These are phyloP conservation scores for Zaprionus gabonicus DNA, from an alignment of 1,140 invertebrate genomes.

Conservation along the genomic window DNA sequence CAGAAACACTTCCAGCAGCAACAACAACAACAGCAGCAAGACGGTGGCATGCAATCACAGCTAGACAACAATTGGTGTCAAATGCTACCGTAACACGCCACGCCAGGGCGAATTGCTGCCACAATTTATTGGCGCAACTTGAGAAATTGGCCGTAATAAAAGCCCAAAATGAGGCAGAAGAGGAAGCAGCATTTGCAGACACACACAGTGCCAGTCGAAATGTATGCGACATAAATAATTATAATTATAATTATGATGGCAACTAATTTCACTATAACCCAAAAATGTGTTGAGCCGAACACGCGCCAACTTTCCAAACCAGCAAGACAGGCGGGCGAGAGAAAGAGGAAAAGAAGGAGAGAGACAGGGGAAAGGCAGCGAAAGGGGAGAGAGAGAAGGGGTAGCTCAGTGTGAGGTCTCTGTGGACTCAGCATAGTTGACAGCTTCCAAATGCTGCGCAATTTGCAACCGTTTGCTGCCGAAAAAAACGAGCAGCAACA, in stretches of 20 bases:
- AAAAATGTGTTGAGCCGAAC: constrained; percentile 21
- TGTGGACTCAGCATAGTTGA: constrained; percentile 23
- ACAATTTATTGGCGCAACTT: constrained; percentile 45
- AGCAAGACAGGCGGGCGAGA: not conserved
- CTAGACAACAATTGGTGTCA: constrained; percentile 74
- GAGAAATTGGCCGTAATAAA: constrained; percentile 41
- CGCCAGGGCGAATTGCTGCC: constrained; percentile 54
- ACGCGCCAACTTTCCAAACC: constrained; percentile 34
- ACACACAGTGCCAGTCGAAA: not conserved
- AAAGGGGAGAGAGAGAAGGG: not conserved
- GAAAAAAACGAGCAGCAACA: constrained; percentile 47
- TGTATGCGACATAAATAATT: constrained; percentile 27
- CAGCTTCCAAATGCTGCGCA: constrained; percentile 46
- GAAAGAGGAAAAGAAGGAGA: not conserved
- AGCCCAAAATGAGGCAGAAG: not conserved
- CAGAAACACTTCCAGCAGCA: constrained; percentile 37
- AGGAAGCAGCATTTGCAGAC: not conserved
- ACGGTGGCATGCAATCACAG: constrained; percentile 60
- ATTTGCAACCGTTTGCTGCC: constrained; percentile 79
- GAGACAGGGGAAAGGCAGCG: not conserved
- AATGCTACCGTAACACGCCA: constrained; percentile 74
- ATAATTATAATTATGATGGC: constrained; percentile 31
- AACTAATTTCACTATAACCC: constrained; percentile 42
- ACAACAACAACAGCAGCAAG: constrained; percentile 40
- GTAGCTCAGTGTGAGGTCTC: constrained; percentile 14